Conservation (phyloP, 2,888 invertebrate genomes). For the Neuroscelio doddi region DNA sequence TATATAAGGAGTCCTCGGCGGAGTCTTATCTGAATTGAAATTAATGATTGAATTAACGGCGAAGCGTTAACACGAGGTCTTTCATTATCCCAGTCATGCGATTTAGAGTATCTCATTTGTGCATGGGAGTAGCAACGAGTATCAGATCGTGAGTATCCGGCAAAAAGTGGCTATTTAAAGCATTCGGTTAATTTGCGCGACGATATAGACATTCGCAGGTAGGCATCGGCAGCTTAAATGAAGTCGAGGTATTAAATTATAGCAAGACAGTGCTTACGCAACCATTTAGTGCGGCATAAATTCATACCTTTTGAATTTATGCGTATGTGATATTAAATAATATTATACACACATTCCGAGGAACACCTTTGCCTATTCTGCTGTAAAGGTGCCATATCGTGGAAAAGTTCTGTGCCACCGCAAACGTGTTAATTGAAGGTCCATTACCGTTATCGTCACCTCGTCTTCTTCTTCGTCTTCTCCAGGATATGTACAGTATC, state of each 20-base stretch:
- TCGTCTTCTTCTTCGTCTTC: slow-evolving; percentile 1
- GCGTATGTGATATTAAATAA: not conserved
- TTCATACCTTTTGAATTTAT: slow-evolving; percentile 3
- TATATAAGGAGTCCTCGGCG: not conserved
- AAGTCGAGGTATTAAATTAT: slow-evolving; percentile 2
- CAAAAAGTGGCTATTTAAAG: no score
- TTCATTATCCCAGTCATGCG: not conserved
- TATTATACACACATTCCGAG: not conserved
- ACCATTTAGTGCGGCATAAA: slow-evolving; percentile 6
- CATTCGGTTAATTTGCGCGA: no score
- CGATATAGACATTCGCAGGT: not conserved
- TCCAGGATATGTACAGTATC: not conserved
- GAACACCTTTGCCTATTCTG: slow-evolving; percentile 4
- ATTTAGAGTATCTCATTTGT: slow-evolving; percentile 1
- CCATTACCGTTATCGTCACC: slow-evolving; percentile 66
- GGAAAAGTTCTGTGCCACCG: slow-evolving; percentile 2
- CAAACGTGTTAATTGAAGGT: slow-evolving; percentile 54
- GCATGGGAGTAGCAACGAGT: not conserved
- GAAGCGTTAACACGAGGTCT: slow-evolving; percentile 5
- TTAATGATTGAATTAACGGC: slow-evolving; percentile 5
- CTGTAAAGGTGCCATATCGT: slow-evolving; percentile 10
- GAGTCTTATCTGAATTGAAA: not conserved
- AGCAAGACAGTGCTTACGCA: slow-evolving; percentile 8
- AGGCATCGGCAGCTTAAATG: not conserved
- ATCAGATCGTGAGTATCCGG: no score